A percentile compares a stretch with the other conserved stretches of the same genome.
These are phyloP conservation scores for Chloropsis hardwickii DNA, from an alignment of 2,113 vertebrate genomes.

Conservation along the genomic window DNA sequence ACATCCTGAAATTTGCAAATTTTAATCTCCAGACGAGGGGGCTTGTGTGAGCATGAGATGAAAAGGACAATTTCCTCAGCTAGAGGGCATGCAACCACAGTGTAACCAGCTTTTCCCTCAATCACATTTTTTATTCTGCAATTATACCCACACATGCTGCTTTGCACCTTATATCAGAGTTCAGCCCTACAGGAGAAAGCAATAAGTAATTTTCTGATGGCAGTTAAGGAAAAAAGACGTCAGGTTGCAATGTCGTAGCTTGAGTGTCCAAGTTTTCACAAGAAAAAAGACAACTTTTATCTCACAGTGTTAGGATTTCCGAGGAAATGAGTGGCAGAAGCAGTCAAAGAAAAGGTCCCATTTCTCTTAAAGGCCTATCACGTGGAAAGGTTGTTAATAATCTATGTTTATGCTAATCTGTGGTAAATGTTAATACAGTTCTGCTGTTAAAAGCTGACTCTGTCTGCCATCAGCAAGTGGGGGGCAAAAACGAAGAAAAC, in stretches of 20 bases:
- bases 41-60: neutral
- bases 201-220: neutral
- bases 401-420: neutral
- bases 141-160: neutral
- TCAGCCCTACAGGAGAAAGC: neutral
- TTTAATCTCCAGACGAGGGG: neutral
- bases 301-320: neutral
- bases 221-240: neutral
- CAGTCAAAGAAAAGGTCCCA: neutral
- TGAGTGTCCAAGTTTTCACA: neutral
- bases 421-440: neutral
- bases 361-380: neutral
- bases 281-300: neutral
- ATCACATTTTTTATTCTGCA: neutral
- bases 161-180: neutral
- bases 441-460: neutral
- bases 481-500: neutral
- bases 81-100: neutral
- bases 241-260: neutral
- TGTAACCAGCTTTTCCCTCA: neutral
- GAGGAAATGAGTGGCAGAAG: neutral
- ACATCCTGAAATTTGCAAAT: neutral
- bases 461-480: neutral
- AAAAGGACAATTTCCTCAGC: neutral
- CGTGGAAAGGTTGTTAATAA: neutral